phyloP scores from a whole-genome alignment of 1,140 invertebrate genomes.

The Ladona fulva region DNA sequence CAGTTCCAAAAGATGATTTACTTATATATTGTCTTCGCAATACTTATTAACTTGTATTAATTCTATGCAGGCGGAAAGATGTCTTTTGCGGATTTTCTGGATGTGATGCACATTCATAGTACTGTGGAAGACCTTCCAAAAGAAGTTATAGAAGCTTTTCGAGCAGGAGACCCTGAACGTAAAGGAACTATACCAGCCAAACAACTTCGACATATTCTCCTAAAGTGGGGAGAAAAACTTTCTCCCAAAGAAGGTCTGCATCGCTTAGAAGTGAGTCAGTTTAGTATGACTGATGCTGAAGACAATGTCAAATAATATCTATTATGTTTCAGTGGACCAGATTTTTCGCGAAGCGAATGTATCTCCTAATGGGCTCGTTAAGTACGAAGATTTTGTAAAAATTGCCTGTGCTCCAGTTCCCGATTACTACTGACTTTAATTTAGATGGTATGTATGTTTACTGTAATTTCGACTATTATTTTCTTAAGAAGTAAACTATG shows the following conservation, averaged over 20 bases:
- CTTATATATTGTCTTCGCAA: background rate
- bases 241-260: slow-evolving; percentile 72
- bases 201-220: slow-evolving; percentile 78
- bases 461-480: no score
- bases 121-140: slow-evolving; percentile 76
- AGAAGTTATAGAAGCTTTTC: slow-evolving; percentile 84
- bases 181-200: slow-evolving; percentile 68
- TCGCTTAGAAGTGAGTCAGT: slow-evolving; percentile 16
- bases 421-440: slow-evolving; percentile 69
- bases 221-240: slow-evolving; percentile 85
- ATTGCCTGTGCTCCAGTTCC: slow-evolving; percentile 88
- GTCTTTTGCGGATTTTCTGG: slow-evolving; percentile 91
- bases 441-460: background rate
- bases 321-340: slow-evolving; percentile 66
- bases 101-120: slow-evolving; percentile 88
- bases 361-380: slow-evolving; percentile 65
- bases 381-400: slow-evolving; percentile 88
- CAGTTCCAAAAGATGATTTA: slow-evolving; percentile 10
- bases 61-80: slow-evolving; percentile 67
- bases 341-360: slow-evolving; percentile 90
- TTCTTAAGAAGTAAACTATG: no score
- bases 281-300: no score
- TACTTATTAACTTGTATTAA: slow-evolving; percentile 16
- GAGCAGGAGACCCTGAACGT: slow-evolving; percentile 64
- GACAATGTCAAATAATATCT: background rate